Evolutionary conservation across 2,888 invertebrate genomes (phyloP).

Genomic region (Melanophora roralis): DNA sequence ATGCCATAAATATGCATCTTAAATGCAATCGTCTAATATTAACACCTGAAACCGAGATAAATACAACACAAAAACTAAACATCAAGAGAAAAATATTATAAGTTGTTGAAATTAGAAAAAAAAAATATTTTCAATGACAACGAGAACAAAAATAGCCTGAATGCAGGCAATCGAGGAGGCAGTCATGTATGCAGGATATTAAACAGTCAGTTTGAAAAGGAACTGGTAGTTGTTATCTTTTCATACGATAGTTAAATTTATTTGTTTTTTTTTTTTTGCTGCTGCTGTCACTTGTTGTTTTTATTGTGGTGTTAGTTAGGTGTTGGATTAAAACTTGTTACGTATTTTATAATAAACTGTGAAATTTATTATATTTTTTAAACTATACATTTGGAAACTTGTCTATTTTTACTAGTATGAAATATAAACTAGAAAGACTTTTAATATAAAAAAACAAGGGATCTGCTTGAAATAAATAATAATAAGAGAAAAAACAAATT

Average conservation of each 20-base stretch:
- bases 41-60: neutral
- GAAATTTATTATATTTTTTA: slow-evolving; percentile 28
- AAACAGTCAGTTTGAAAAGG: slow-evolving; percentile 39
- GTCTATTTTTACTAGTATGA: neutral
- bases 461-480: slow-evolving; percentile 17
- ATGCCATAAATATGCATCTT: neutral
- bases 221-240: slow-evolving; percentile 46
- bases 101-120: slow-evolving; percentile 25
- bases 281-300: neutral
- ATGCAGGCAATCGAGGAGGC: neutral
- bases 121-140: slow-evolving; percentile 35
- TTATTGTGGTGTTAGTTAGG: neutral
- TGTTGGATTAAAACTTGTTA: slow-evolving; percentile 15
- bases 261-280: neutral
- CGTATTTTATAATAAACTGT: slow-evolving; percentile 22
- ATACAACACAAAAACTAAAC: neutral
- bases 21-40: neutral
- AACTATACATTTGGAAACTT: neutral
- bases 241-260: neutral
- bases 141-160: slow-evolving; percentile 10
- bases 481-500: slow-evolving; percentile 5
- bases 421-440: slow-evolving; percentile 18
- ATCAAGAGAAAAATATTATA: neutral
- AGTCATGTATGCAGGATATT: slow-evolving; percentile 43
- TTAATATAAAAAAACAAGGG: slow-evolving; percentile 16